Evolutionary conservation across 1,140 invertebrate genomes (phyloP).

Genomic region (Pectinophora gossypiella): DNA sequence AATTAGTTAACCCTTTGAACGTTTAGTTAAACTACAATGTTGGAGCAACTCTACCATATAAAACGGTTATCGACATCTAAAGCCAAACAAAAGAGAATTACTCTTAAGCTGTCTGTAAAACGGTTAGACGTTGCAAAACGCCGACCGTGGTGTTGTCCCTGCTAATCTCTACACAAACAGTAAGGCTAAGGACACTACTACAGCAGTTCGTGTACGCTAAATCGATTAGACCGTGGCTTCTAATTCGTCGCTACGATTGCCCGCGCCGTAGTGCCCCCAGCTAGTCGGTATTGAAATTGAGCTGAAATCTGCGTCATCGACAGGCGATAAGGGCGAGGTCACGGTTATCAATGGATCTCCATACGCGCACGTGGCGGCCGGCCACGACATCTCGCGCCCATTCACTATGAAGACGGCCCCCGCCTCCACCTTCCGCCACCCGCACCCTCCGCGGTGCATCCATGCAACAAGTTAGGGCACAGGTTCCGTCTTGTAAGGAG

Average conservation of each 20-base stretch:
- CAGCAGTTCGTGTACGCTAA: not conserved
- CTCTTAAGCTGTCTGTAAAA: too few relatives aligned
- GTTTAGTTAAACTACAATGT: too few relatives aligned
- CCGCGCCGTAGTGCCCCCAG: not conserved
- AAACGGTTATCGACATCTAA: too few relatives aligned
- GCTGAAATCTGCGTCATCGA: constrained; percentile 34
- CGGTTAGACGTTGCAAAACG: too few relatives aligned
- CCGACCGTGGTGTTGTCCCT: too few relatives aligned
- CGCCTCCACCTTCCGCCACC: constrained; percentile 28
- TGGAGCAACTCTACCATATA: too few relatives aligned
- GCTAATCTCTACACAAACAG: not conserved
- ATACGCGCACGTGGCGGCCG: constrained; percentile 56
- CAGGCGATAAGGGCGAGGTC: constrained; percentile 63
- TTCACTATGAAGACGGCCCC: constrained; percentile 64
- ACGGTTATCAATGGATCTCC: constrained; percentile 69
- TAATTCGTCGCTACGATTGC: not conserved
- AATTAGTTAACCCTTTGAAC: too few relatives aligned
- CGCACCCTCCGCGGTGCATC: constrained; percentile 57
- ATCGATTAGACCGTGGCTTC: not conserved
- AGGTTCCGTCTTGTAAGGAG: constrained; percentile 52
- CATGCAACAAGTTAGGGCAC: constrained; percentile 71
- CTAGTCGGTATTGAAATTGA: not conserved
- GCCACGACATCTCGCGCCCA: constrained; percentile 70
- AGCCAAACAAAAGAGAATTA: too few relatives aligned
- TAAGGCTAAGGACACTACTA: not conserved